Conservation (phyloP, 2,797 vertebrate genomes). For the Macropus fuliginosus region DNA sequence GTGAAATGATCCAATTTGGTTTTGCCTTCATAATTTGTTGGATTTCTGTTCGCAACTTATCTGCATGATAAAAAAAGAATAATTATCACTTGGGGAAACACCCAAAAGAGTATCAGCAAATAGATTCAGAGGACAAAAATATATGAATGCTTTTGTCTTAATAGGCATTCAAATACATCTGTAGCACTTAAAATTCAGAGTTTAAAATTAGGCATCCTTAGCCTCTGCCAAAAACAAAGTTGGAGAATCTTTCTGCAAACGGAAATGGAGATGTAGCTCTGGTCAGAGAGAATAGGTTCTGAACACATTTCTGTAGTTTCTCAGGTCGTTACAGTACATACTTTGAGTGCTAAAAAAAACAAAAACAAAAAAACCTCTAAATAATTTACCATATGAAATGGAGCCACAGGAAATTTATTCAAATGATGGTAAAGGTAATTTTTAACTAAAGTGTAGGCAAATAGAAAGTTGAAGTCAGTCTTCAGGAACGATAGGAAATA, state of each 20-base stretch:
- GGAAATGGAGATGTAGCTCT: neutral
- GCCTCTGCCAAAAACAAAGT: neutral
- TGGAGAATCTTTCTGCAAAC: neutral
- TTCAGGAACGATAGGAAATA: neutral
- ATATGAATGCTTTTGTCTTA: slow-evolving; percentile 2
- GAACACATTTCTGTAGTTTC: neutral
- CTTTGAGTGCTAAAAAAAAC: neutral
- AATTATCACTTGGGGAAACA: slow-evolving; percentile 14
- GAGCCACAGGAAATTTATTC: neutral
- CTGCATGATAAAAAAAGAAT: slow-evolving; percentile 28
- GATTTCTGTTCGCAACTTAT: slow-evolving; percentile 10
- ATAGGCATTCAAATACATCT: slow-evolving; percentile 2
- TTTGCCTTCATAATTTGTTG: slow-evolving; percentile 17
- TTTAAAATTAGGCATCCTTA: neutral
- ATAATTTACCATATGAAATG: slow-evolving; percentile 22
- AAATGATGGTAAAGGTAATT: neutral
- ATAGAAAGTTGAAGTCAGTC: neutral
- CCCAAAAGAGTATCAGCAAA: neutral
- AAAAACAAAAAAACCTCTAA: neutral
- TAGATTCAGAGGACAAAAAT: slow-evolving; percentile 6
- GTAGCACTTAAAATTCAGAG: neutral
- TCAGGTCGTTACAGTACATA: neutral
- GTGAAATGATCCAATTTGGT: slow-evolving; percentile 26
- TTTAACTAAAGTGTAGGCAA: neutral
- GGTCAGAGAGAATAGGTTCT: neutral